Evolutionary conservation across 2,888 invertebrate species (phyloP).

Genomic region (Cantharis rustica): DNA sequence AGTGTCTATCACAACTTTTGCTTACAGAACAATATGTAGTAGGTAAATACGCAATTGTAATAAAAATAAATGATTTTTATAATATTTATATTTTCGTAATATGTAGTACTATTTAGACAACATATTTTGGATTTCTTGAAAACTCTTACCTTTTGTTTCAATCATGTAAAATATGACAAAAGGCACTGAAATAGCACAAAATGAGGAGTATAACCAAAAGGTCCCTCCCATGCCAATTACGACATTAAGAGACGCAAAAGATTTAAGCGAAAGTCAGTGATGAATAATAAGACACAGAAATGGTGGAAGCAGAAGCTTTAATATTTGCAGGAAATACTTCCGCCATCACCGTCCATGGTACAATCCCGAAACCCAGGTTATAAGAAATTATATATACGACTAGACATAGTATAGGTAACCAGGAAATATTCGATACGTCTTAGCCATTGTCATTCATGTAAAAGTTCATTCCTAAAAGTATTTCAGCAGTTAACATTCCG

Average conservation of each 20-base stretch:
- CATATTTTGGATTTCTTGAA: neutral
- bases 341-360: neutral
- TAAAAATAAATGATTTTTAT: too few relatives aligned
- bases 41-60: too few relatives aligned
- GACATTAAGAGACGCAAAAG: conserved; percentile 58
- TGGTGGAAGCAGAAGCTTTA: conserved; percentile 60
- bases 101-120: neutral
- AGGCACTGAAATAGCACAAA: neutral
- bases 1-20: too few relatives aligned
- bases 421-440: neutral
- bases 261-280: conserved; percentile 73
- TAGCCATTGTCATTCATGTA: conserved; percentile 46
- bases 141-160: neutral
- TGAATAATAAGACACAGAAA: conserved; percentile 81
- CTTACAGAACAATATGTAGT: too few relatives aligned
- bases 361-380: neutral
- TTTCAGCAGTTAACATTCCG: conserved; percentile 67
- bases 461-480: conserved; percentile 64
- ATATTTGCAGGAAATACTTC: neutral
- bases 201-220: neutral
- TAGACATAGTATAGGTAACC: neutral
- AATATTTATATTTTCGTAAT: too few relatives aligned
- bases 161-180: neutral
- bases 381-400: neutral
- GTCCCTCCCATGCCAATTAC: neutral